Evolutionary conservation across 2,888 invertebrate species (phyloP), one percentile per base, ranked within the genome.

Genomic region (Xanthia togata): DNA sequence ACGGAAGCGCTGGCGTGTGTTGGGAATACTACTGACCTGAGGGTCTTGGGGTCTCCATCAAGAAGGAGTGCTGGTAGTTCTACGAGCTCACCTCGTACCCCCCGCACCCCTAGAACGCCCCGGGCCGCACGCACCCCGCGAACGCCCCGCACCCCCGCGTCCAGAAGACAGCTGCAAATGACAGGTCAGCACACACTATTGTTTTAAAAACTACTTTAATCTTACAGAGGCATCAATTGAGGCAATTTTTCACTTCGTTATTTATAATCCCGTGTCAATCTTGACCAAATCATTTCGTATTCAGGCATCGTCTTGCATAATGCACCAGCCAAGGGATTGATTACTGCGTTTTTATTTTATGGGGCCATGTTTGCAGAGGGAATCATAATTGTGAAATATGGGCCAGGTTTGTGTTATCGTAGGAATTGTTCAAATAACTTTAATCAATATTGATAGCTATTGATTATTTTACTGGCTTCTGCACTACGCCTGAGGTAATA

Each of bases 121-220:
- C 92, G 94, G 44, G 95, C 95, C n/a, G 91, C 96, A 14, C 93
- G 96, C 47, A 96, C 96, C 2, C 96, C 96, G 41, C 92, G 96
- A 67, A 96, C 96, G 5, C 96, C 96, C 6, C 93, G 95, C 80
- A 96, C 96, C 70, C 96, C 96, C 72, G 96, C 96, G 3, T 96
- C 96, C 64, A 94, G 96, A 85, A 94, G 96, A 92, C 96, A 96
- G 93, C 94, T 96, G 90, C 96, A 96, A 92, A 96, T 96, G 96
- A 96, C 96, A 95, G 96, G 96, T 96, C 85, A 93, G 94, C 94
- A 82, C 82, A 80, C n/a, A 78, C 60, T 72, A 78, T 81, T 84
- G 72, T 87, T 79, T 87, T 31, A 65, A 78, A 73, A 79, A 26
- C 63, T 44, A 63, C 57, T 70, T 57, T 82, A 78, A 68, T 47